phyloP scores from a whole-genome alignment of 2,113 vertebrate species.

The Eulacestoma nigropectus region DNA sequence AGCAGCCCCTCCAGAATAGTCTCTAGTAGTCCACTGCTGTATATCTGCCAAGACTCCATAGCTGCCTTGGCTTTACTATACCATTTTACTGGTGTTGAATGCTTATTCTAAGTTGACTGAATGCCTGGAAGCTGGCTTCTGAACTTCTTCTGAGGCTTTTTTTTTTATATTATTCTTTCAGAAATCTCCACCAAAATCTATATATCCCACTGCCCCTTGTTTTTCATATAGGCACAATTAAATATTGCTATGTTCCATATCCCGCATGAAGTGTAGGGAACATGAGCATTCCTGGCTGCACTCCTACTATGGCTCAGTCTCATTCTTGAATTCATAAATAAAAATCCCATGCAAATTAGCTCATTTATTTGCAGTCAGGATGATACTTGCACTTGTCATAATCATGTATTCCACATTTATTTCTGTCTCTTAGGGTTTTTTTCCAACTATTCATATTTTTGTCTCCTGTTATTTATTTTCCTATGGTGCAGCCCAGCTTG shows the following conservation, averaged over 20 bases:
- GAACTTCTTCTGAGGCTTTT: not conserved
- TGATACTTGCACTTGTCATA: conserved; percentile 26
- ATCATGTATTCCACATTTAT: conserved; percentile 33
- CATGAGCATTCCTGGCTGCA: not conserved
- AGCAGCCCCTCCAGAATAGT: not conserved
- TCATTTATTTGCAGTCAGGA: conserved; percentile 27
- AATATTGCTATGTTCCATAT: not conserved
- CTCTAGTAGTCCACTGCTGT: not conserved
- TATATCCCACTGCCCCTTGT: not conserved
- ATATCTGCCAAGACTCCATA: not conserved
- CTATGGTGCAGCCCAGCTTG: not conserved
- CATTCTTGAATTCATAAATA: conserved; percentile 64
- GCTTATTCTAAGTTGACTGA: not conserved
- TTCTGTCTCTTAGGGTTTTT: conserved; percentile 12
- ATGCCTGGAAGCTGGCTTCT: not conserved
- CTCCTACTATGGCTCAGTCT: not conserved
- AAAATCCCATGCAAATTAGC: conserved; percentile 42
- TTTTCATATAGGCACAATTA: not conserved
- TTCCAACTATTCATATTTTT: conserved; percentile 30
- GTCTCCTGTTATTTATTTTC: conserved; percentile 40
- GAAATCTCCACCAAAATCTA: not conserved
- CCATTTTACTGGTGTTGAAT: not conserved
- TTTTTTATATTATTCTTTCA: not conserved
- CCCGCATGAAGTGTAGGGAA: not conserved
- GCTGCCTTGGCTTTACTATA: not conserved